Evolutionary conservation across 2,797 vertebrate genomes (phyloP).

Genomic region (Pelodytes ibericus): DNA sequence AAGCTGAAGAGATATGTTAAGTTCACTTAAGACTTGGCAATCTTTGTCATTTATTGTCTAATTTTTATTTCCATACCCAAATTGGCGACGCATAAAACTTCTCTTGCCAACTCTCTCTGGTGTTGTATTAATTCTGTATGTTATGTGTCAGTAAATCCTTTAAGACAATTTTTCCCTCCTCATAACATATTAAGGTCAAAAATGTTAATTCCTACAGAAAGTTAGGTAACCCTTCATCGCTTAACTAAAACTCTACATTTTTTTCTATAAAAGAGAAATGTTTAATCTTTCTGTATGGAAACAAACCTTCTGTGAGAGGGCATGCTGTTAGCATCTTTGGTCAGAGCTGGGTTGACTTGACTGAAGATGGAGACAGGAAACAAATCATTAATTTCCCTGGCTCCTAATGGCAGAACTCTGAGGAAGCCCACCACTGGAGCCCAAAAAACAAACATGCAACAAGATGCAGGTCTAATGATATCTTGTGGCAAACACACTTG

Average conservation of each 20-base stretch:
- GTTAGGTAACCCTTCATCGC: background rate
- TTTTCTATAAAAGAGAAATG: no score
- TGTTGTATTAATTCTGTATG: slow-evolving; percentile 42
- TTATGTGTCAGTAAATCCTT: slow-evolving; percentile 44
- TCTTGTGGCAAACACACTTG: no score
- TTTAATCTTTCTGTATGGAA: no score
- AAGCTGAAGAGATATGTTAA: slow-evolving; percentile 49
- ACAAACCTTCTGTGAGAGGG: no score
- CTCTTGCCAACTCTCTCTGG: slow-evolving; percentile 43
- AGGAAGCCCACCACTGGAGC: no score
- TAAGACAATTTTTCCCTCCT: slow-evolving; percentile 28
- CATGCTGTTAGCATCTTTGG: no score
- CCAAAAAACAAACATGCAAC: no score
- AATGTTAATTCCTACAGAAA: slow-evolving; percentile 6
- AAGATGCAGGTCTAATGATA: no score
- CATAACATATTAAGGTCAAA: slow-evolving; percentile 19
- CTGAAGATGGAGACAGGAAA: no score
- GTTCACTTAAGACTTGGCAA: slow-evolving; percentile 49
- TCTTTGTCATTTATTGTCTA: slow-evolving; percentile 49
- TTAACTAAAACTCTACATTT: background rate
- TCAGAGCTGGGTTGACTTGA: no score
- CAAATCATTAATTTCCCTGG: no score
- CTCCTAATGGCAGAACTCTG: no score
- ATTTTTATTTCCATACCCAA: slow-evolving; percentile 45
- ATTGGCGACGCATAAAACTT: slow-evolving; percentile 19